A percentile compares a stretch with the other conserved stretches of the same genome.
Conservation (phyloP, 2,113 vertebrate species). For the Rynchops niger region DNA sequence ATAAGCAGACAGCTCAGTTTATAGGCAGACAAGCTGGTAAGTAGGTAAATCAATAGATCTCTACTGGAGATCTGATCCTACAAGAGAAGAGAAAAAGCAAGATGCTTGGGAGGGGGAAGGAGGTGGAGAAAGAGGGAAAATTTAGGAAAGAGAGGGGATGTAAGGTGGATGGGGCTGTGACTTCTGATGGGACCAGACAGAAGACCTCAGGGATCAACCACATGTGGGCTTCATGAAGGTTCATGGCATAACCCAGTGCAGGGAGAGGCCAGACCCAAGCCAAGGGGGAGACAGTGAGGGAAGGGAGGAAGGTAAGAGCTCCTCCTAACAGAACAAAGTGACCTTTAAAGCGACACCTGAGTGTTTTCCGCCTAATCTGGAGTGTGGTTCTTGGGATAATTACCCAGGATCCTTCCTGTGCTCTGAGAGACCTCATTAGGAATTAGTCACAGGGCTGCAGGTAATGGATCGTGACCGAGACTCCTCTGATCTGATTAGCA, state of each 20-base stretch:
- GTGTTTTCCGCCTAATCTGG: background rate
- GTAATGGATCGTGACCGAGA: conserved; percentile 20
- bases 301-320: background rate
- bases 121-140: background rate
- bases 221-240: fast-evolving
- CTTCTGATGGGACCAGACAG: background rate
- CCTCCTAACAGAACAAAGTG: background rate
- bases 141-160: background rate
- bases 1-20: background rate
- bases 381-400: background rate
- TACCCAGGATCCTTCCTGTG: background rate
- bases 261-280: background rate
- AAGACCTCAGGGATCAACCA: background rate
- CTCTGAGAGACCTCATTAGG: conserved; percentile 17
- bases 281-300: background rate
- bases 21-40: background rate
- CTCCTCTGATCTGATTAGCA: conserved; percentile 27
- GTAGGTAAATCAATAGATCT: background rate
- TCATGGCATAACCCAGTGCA: background rate
- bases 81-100: background rate
- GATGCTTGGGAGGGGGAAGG: background rate
- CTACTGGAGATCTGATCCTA: background rate
- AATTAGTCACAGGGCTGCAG: conserved; percentile 31
- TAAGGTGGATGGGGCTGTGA: background rate
- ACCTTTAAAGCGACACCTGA: background rate